Percentiles rank a stretch among this genome's conserved stretches.
Conservation (phyloP, 2,113 vertebrate genomes). For the Gobius niger region DNA sequence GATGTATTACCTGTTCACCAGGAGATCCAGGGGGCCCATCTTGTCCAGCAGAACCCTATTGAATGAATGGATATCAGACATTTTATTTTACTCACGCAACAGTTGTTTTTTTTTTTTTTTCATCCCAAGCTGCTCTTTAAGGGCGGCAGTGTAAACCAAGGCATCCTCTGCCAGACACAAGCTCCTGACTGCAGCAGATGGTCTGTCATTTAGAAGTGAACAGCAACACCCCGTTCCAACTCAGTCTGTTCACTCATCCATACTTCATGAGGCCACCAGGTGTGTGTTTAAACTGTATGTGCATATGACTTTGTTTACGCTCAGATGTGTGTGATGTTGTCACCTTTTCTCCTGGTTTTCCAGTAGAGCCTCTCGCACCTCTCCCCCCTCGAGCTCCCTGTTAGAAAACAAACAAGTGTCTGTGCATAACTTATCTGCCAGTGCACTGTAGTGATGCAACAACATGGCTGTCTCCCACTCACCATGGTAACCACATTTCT, state of each 20-base stretch:
- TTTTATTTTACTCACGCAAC: conserved; percentile 16
- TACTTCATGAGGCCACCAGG: conserved; percentile 52
- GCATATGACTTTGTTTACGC: conserved; percentile 27
- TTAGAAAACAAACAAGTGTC: conserved; percentile 50
- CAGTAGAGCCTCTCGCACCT: conserved; percentile 83
- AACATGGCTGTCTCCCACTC: conserved; percentile 13
- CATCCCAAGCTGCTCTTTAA: conserved; percentile 36
- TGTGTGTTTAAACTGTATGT: conserved; percentile 41
- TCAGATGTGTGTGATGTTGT: neutral
- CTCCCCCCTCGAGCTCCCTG: conserved; percentile 82
- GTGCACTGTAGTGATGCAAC: conserved; percentile 21
- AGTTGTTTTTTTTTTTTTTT: neutral
- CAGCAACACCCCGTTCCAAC: conserved; percentile 40
- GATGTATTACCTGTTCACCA: conserved; percentile 82
- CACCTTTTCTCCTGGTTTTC: conserved; percentile 87
- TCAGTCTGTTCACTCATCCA: conserved; percentile 35
- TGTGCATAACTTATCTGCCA: conserved; percentile 32
- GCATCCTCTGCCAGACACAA: conserved; percentile 36
- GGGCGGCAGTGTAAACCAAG: conserved; percentile 41
- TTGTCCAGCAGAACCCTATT: conserved; percentile 84
- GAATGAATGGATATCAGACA: conserved; percentile 12
- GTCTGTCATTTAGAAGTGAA: conserved; percentile 44
- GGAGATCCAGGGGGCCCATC: conserved; percentile 80
- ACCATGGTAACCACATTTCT: conserved; percentile 16
- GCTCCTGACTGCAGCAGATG: conserved; percentile 48